Conservation (phyloP, 37 sponge, comb jelly and placozoan species). For the Petrosia ficiformis region DNA sequence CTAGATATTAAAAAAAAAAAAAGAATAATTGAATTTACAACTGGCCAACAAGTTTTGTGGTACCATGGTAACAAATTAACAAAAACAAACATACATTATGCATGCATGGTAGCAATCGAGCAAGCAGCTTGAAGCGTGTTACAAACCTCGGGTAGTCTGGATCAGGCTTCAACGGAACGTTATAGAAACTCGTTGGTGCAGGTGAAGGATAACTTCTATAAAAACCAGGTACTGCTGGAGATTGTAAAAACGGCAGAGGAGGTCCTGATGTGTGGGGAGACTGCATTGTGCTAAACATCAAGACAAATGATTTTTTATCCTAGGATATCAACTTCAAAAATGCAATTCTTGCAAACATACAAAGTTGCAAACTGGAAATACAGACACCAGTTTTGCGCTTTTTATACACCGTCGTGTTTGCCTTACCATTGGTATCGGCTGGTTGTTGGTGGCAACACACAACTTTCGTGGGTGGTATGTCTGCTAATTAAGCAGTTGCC, state of each 20-base stretch:
- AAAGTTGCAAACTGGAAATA: neutral
- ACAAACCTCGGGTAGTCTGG: neutral
- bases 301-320: neutral
- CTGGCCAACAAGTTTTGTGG: neutral
- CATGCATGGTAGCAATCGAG: neutral
- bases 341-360: too few relatives aligned
- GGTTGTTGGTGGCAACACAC: neutral
- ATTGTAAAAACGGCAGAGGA: conserved; percentile 5
- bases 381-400: neutral
- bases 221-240: neutral
- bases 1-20: conserved; percentile 9
- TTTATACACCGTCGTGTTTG: neutral
- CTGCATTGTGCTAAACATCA: conserved; percentile 70
- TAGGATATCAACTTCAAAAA: too few relatives aligned
- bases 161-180: neutral
- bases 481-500: conserved; percentile 1
- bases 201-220: neutral
- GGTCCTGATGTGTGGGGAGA: conserved; percentile 59
- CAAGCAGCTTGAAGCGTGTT: neutral
- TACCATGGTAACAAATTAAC: neutral
- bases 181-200: neutral
- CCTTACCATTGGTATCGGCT: too few relatives aligned
- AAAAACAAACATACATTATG: neutral
- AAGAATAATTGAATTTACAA: neutral
- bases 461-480: neutral